A percentile compares a stretch with the other conserved stretches of the same genome.
Conservation (phyloP, 2,113 vertebrate genomes). For the Crocuta crocuta region DNA sequence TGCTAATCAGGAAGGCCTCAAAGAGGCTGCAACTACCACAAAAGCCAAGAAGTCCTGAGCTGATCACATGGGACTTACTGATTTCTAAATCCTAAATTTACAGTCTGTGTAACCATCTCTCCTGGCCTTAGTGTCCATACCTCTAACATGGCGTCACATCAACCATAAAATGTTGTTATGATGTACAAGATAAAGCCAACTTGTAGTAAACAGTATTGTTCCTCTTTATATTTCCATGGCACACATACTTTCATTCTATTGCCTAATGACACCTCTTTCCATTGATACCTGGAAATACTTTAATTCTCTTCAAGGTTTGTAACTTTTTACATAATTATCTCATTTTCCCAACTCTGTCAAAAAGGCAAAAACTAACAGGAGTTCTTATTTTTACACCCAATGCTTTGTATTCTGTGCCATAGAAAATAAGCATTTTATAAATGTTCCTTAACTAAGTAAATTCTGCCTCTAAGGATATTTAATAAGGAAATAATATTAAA, state of each 20-base stretch:
- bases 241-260: background rate
- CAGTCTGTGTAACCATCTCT: background rate
- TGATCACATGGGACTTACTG: background rate
- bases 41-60: background rate
- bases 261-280: background rate
- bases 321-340: conserved; percentile 55
- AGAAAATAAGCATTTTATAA: conserved; percentile 38
- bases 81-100: conserved; percentile 42
- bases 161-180: background rate
- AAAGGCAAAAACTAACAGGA: background rate
- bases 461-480: background rate
- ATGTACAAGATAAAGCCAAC: conserved; percentile 26
- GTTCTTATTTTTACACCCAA: background rate
- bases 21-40: background rate
- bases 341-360: conserved; percentile 4
- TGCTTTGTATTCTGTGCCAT: background rate
- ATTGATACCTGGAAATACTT: background rate
- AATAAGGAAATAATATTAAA: conserved; percentile 4
- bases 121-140: background rate
- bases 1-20: background rate
- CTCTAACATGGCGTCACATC: background rate
- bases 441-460: conserved; percentile 40
- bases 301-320: background rate
- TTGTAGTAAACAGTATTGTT: background rate
- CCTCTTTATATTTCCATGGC: background rate